Evolutionary conservation across 2,113 vertebrate genomes (phyloP).

Genomic region (Megaleporinus macrocephalus): DNA sequence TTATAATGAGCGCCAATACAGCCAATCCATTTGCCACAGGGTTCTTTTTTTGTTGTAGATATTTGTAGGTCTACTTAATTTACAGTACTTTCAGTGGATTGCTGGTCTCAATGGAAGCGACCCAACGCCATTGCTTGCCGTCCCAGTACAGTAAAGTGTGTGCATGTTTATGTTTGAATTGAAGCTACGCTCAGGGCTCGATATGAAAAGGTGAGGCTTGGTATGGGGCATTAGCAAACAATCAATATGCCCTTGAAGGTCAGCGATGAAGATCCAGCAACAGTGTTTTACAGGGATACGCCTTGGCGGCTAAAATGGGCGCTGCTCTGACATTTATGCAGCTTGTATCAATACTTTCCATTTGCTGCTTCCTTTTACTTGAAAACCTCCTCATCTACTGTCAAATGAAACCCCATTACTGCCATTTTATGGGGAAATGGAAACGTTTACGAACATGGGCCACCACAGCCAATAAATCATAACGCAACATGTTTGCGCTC

Average conservation of each 20-base stretch:
- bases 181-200: not conserved
- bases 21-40: too few species aligned
- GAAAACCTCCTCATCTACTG: constrained; percentile 57
- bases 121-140: too few species aligned
- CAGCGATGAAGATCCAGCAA: constrained; percentile 23
- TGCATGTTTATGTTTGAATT: not conserved
- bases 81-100: too few species aligned
- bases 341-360: constrained; percentile 78
- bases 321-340: constrained; percentile 68
- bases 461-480: constrained; percentile 73
- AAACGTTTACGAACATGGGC: constrained; percentile 76
- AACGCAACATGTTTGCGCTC: constrained; percentile 44
- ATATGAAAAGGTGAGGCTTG: constrained; percentile 11
- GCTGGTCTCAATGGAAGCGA: too few species aligned
- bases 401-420: constrained; percentile 77
- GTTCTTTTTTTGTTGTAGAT: too few species aligned
- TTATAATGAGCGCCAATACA: too few species aligned
- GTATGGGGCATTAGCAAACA: constrained; percentile 20
- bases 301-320: constrained; percentile 3
- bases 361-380: constrained; percentile 61
- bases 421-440: constrained; percentile 77
- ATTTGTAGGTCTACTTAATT: too few species aligned
- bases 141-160: too few species aligned
- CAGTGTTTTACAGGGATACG: constrained; percentile 22
- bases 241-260: constrained; percentile 35